Evolutionary conservation across 1,140 invertebrate genomes (phyloP).

Genomic region (Phocides pigmalion): DNA sequence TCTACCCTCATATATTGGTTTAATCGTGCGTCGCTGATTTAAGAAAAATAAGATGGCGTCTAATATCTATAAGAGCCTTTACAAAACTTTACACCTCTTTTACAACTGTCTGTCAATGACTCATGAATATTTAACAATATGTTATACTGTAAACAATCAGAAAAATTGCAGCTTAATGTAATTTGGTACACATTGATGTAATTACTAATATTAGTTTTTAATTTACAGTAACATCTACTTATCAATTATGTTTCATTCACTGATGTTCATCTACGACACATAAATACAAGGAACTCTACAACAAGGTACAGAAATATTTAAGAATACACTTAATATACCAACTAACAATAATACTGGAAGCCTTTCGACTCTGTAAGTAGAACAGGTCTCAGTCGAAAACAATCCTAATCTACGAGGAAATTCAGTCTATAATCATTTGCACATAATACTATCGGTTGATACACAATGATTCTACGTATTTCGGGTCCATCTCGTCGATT

Average conservation of each 20-base stretch:
- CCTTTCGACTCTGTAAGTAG: neutral
- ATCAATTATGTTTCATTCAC: neutral
- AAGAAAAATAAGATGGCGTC: too few species aligned
- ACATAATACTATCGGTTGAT: conserved; percentile 77
- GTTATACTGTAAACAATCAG: too few species aligned
- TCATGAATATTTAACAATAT: too few species aligned
- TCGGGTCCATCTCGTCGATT: conserved; percentile 93
- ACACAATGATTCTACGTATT: conserved; percentile 85
- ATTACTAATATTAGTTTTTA: too few species aligned
- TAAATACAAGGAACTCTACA: conserved; percentile 31
- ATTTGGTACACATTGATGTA: too few species aligned
- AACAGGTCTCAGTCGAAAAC: conserved; percentile 25
- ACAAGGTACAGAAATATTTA: conserved; percentile 21
- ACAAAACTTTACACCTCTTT: too few species aligned
- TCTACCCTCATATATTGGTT: too few species aligned
- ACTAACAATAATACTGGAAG: conserved; percentile 55
- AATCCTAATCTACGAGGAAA: conserved; percentile 43
- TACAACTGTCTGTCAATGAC: too few species aligned
- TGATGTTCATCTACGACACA: conserved; percentile 1
- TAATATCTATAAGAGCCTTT: too few species aligned
- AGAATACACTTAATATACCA: conserved; percentile 13
- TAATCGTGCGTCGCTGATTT: too few species aligned
- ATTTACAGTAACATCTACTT: neutral
- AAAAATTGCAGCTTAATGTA: too few species aligned
- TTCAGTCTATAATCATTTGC: conserved; percentile 51